Evolutionary conservation across 2,113 vertebrate species (phyloP).

Genomic region (Tetrax tetrax): DNA sequence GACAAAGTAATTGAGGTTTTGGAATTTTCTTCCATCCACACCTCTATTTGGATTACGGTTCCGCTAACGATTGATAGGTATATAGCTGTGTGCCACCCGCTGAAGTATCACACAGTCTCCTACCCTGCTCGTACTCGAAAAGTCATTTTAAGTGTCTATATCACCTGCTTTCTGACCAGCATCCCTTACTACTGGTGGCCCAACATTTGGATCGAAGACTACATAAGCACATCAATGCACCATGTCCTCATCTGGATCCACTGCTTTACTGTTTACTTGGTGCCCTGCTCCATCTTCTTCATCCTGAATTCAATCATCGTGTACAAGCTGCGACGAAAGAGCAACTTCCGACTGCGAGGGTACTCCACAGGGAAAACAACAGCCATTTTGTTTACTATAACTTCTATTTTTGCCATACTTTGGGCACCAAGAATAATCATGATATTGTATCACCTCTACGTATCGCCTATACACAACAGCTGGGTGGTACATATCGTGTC

Average conservation of each 20-base stretch:
- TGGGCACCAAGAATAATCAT: slow-evolving; percentile 93
- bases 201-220: slow-evolving; percentile 89
- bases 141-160: slow-evolving; percentile 89
- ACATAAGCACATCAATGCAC: slow-evolving; percentile 83
- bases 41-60: slow-evolving; percentile 97
- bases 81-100: slow-evolving; percentile 93
- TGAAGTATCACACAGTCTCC: slow-evolving; percentile 93
- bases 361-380: slow-evolving; percentile 96
- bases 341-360: slow-evolving; percentile 89
- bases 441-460: slow-evolving; percentile 94
- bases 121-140: slow-evolving; percentile 92
- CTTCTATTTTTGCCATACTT: slow-evolving; percentile 91
- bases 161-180: slow-evolving; percentile 89
- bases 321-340: slow-evolving; percentile 87
- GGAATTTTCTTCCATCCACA: slow-evolving; percentile 97
- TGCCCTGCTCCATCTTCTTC: slow-evolving; percentile 96
- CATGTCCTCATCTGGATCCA: slow-evolving; percentile 94
- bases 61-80: slow-evolving; percentile 93
- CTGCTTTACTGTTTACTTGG: slow-evolving; percentile 91
- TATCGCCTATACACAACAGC: slow-evolving; percentile 81
- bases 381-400: slow-evolving; percentile 93
- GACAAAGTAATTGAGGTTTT: slow-evolving; percentile 90
- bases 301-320: slow-evolving; percentile 92
- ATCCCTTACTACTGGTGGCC: slow-evolving; percentile 98
- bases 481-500: slow-evolving; percentile 87